These are phyloP conservation scores for Tragelaphus scriptus DNA, from an alignment of 2,113 vertebrate genomes.

Conservation along the genomic window DNA sequence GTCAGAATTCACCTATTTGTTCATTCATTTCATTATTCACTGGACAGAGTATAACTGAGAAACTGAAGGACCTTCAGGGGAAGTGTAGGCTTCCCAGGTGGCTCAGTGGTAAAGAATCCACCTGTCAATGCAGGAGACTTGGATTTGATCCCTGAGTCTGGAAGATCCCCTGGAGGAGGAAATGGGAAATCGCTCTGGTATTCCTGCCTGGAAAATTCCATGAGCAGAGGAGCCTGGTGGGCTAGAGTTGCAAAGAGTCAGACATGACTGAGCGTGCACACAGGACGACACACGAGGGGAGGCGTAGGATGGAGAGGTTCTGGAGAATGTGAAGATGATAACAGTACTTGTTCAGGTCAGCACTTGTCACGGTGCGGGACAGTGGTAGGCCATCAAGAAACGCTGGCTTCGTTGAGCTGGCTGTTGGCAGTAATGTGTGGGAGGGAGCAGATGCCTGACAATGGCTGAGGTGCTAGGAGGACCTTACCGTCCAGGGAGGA, in stretches of 20 bases:
- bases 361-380: neutral
- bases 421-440: neutral
- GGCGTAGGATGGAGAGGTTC: neutral
- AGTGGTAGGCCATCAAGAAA: neutral
- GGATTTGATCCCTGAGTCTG: neutral
- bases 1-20: slow-evolving; percentile 21
- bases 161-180: neutral
- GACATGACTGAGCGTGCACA: neutral
- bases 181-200: neutral
- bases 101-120: neutral
- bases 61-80: neutral
- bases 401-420: neutral
- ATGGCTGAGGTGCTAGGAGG: neutral
- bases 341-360: neutral
- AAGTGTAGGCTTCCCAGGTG: neutral
- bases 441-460: neutral
- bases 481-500: neutral
- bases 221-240: neutral
- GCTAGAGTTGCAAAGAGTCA: neutral
- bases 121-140: neutral
- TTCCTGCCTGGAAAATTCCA: neutral
- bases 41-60: neutral
- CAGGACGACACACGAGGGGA: neutral
- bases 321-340: neutral
- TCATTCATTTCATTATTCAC: neutral